phyloP scores from a whole-genome alignment of 2,888 invertebrate genomes.

The Torymus aiolomorphi region DNA sequence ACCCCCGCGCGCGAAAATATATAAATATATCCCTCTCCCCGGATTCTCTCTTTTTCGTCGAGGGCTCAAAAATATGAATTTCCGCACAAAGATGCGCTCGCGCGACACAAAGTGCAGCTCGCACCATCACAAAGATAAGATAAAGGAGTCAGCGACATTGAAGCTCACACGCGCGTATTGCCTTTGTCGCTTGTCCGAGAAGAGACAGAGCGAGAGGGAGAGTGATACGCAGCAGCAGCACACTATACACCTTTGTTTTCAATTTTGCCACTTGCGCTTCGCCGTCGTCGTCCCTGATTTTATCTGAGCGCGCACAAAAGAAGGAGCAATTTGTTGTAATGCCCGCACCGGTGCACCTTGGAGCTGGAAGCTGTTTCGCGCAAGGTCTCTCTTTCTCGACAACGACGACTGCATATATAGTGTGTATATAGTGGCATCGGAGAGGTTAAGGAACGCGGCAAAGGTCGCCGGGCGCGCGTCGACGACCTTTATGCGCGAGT shows the following conservation, averaged over 20 bases:
- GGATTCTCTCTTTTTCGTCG: not conserved
- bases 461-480: constrained; percentile 24
- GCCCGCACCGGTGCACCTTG: constrained; percentile 48
- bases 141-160: too few species aligned
- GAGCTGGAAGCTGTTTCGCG: constrained; percentile 32
- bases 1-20: not conserved
- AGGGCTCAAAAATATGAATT: too few species aligned
- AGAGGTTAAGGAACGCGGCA: constrained; percentile 20
- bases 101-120: too few species aligned
- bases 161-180: too few species aligned
- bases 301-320: not conserved
- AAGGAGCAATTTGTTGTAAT: constrained; percentile 47
- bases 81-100: too few species aligned
- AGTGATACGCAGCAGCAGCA: too few species aligned
- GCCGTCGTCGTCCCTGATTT: constrained; percentile 38
- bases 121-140: too few species aligned
- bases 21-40: not conserved
- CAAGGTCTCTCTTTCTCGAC: constrained; percentile 27
- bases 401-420: not conserved
- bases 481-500: constrained; percentile 12
- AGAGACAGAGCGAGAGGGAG: too few species aligned
- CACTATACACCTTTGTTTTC: constrained; percentile 28
- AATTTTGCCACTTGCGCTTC: not conserved
- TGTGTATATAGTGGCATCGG: not conserved
- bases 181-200: too few species aligned